Percentiles rank a stretch among this genome's conserved stretches.
Conservation (phyloP, 2,113 vertebrate genomes). For the rabbit (Oryctolagus cuniculus) region mOryCun1.1 NC_091439.1:38624501-38625000, state of each 20-base stretch:
- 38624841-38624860: neutral
- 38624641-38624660: neutral
- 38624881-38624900: neutral
- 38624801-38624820: neutral
- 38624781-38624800: neutral
- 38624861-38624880: neutral
- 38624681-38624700: neutral
- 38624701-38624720: neutral
- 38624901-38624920: neutral
- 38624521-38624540: neutral
- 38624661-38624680: neutral
- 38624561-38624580: neutral
- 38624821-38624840: neutral
- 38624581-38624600: neutral
- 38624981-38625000: no score
- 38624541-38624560: neutral
- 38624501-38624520: neutral
- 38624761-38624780: neutral
- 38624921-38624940: neutral
- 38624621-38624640: neutral
- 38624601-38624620: neutral
- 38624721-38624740: fast-evolving
- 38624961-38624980: no score
- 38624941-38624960: neutral
- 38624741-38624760: neutral